These are phyloP conservation scores for Agelastica alni DNA, from an alignment of 2,888 invertebrate species.

Conservation along the genomic window DNA sequence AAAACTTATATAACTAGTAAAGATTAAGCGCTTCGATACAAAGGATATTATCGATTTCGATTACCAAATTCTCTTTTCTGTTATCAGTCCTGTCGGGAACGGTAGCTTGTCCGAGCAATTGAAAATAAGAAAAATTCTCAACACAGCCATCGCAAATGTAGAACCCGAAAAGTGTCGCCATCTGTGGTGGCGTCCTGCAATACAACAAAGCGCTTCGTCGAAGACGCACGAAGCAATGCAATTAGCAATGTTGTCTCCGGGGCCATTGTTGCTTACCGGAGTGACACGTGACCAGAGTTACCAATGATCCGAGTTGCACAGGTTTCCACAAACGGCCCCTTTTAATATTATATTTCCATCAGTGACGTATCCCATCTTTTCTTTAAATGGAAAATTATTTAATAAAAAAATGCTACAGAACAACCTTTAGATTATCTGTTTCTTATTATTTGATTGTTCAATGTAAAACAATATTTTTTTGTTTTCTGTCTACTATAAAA, in stretches of 20 bases:
- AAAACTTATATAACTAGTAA: too few relatives aligned
- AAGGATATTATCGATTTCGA: too few relatives aligned
- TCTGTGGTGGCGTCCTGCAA: constrained; percentile 39
- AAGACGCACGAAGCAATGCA: constrained; percentile 50
- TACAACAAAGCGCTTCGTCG: constrained; percentile 43
- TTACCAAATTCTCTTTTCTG: too few relatives aligned
- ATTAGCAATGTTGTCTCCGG: constrained; percentile 55
- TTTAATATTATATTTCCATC: background rate
- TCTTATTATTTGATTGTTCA: too few relatives aligned
- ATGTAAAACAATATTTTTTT: too few relatives aligned
- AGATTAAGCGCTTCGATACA: too few relatives aligned
- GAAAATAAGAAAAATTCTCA: background rate
- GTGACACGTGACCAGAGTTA: constrained; percentile 52
- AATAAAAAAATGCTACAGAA: too few relatives aligned
- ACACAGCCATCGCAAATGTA: background rate
- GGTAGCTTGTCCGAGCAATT: background rate
- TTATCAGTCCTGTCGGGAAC: background rate
- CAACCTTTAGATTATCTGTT: too few relatives aligned
- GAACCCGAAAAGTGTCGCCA: constrained; percentile 14
- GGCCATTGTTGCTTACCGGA: constrained; percentile 56
- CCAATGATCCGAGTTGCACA: constrained; percentile 16
- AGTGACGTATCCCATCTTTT: too few relatives aligned
- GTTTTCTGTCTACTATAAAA: too few relatives aligned
- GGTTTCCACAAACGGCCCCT: constrained; percentile 12
- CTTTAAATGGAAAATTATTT: too few relatives aligned